phyloP scores from a whole-genome alignment of 2,797 vertebrate genomes.

The Sparidentex hasta region DNA sequence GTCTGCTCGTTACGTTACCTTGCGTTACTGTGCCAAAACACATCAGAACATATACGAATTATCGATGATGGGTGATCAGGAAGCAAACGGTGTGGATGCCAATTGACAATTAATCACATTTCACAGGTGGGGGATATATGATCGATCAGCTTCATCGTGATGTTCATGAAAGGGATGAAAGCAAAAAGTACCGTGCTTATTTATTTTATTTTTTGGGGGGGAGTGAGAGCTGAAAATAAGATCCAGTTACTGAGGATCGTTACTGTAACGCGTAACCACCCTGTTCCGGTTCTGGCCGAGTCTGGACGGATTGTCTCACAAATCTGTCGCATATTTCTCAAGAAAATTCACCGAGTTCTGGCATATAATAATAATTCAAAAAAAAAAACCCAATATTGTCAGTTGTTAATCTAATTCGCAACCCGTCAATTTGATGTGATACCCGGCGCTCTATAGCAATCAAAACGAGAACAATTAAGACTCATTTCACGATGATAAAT shows the following conservation, averaged over 20 bases:
- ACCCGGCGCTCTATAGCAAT: neutral
- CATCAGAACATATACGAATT: neutral
- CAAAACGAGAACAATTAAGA: neutral
- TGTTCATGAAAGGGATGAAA: too few relatives aligned
- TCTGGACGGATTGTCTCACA: constrained; percentile 27
- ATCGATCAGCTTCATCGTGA: fast-evolving
- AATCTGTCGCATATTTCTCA: constrained; percentile 34
- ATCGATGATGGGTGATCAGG: neutral
- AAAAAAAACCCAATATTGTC: neutral
- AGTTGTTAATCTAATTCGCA: neutral
- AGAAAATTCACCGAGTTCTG: constrained; percentile 4
- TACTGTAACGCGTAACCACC: constrained; percentile 40
- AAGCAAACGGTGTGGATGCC: neutral
- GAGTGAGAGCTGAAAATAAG: neutral
- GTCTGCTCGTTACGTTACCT: constrained; percentile 20
- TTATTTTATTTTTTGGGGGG: too few relatives aligned
- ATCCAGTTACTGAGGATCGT: neutral
- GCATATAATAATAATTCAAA: too few relatives aligned
- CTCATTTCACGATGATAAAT: neutral
- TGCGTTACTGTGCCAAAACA: constrained; percentile 1
- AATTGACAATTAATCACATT: neutral
- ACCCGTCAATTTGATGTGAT: neutral
- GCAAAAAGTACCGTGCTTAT: neutral
- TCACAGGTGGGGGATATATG: neutral
- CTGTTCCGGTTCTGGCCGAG: constrained; percentile 44